phyloP scores from a whole-genome alignment of 2,113 vertebrate species.

The Cyphomyrus plagiostoma region DNA sequence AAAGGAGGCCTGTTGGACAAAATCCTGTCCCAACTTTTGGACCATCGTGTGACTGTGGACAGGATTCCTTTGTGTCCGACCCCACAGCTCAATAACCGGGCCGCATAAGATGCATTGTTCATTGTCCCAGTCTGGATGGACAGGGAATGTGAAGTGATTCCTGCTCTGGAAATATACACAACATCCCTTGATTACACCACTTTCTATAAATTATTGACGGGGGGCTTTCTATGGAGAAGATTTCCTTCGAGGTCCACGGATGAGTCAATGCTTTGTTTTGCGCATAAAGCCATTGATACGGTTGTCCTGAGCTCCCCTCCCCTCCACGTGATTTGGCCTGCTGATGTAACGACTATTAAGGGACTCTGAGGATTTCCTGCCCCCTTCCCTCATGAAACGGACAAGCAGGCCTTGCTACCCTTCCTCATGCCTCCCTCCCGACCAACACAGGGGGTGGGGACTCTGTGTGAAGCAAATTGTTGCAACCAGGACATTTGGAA shows the following conservation, averaged over 20 bases:
- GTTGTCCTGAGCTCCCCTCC: constrained; percentile 4
- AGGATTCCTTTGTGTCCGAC: neutral
- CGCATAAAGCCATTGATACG: constrained; percentile 4
- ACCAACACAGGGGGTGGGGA: neutral
- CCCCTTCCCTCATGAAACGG: neutral
- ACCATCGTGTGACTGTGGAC: neutral
- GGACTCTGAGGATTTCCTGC: neutral
- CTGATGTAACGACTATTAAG: neutral
- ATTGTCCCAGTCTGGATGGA: neutral
- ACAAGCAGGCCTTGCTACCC: neutral
- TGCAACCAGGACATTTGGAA: neutral
- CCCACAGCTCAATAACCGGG: neutral
- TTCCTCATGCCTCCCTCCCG: neutral
- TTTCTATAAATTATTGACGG: neutral
- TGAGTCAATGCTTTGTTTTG: neutral
- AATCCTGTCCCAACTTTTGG: neutral
- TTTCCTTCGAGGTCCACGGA: neutral
- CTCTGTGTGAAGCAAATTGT: neutral
- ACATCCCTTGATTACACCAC: neutral
- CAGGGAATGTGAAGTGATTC: neutral
- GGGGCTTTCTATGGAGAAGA: neutral
- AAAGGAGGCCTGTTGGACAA: neutral
- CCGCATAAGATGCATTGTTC: neutral
- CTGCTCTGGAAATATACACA: constrained; percentile 3
- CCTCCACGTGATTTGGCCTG: neutral